A percentile compares a stretch with the other conserved stretches of the same genome.
These are phyloP conservation scores for Otis tarda DNA, from an alignment of 2,113 vertebrate genomes.

Conservation along the genomic window DNA sequence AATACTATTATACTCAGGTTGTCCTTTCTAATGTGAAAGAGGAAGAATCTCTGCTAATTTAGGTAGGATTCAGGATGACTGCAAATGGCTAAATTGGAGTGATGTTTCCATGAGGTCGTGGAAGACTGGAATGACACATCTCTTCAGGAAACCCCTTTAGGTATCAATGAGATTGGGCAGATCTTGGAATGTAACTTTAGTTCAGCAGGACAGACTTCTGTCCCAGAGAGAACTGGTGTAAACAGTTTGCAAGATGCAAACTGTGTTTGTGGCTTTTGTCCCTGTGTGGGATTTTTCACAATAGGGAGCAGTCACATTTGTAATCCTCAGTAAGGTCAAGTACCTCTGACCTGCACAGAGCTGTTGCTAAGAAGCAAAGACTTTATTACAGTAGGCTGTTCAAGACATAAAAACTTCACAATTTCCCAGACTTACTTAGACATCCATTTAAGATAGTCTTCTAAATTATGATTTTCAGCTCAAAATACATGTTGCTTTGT, in stretches of 20 bases:
- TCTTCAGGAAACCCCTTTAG: background rate
- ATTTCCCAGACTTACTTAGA: background rate
- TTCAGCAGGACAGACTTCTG: background rate
- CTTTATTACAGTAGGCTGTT: background rate
- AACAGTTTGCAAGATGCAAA: background rate
- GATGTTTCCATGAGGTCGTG: background rate
- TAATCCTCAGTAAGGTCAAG: slow-evolving; percentile 5
- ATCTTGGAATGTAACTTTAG: background rate
- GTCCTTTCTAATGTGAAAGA: background rate
- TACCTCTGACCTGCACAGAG: background rate
- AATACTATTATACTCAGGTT: rapidly evolving
- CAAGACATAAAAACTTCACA: background rate
- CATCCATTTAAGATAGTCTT: background rate
- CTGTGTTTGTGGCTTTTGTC: background rate
- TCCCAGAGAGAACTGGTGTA: background rate
- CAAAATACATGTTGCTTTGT: background rate
- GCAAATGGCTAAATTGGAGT: background rate
- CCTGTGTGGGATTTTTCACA: background rate
- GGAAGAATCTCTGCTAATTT: background rate
- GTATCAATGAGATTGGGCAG: background rate
- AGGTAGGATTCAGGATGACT: background rate
- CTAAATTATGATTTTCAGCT: background rate
- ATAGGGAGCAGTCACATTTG: background rate
- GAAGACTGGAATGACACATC: background rate
- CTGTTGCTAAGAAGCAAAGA: background rate